These are phyloP conservation scores for Apteryx owenii DNA, from an alignment of 2,113 vertebrate genomes.

Conservation along the genomic window DNA sequence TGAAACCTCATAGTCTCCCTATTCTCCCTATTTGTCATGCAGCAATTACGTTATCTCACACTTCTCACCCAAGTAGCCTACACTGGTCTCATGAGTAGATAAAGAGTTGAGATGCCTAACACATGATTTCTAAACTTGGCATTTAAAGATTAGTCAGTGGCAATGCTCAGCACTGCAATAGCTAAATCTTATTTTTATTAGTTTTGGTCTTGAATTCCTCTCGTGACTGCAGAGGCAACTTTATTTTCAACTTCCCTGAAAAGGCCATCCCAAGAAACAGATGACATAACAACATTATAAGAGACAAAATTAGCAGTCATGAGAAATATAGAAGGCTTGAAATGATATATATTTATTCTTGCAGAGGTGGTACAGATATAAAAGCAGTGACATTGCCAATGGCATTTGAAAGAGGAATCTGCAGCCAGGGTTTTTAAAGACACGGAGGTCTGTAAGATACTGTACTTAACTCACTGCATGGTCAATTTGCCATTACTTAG, in stretches of 20 bases:
- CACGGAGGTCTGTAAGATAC: not conserved
- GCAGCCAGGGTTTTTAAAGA: not conserved
- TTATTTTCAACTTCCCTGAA: conserved; percentile 12
- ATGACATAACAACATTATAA: not conserved
- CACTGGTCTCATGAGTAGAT: not conserved
- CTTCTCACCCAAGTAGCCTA: not conserved
- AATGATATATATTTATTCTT: not conserved
- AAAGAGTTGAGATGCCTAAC: not conserved
- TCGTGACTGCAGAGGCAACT: not conserved
- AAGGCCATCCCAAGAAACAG: not conserved
- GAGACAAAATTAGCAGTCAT: conserved; percentile 7
- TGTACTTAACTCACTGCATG: not conserved
- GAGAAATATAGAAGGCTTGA: not conserved
- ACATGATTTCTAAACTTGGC: not conserved
- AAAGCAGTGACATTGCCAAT: not conserved
- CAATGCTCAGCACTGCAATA: not conserved
- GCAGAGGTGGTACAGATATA: not conserved
- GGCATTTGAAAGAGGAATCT: not conserved
- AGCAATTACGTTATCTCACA: not conserved
- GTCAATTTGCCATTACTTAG: not conserved
- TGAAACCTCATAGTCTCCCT: accelerated
- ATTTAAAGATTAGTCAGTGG: not conserved
- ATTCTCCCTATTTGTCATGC: accelerated
- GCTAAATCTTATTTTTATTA: not conserved
- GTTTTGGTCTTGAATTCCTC: not conserved